Percentiles rank a stretch among this genome's conserved stretches.
Evolutionary conservation across 2,888 invertebrate genomes (phyloP).

Genomic region (Scrobipalpa atriplicella): DNA sequence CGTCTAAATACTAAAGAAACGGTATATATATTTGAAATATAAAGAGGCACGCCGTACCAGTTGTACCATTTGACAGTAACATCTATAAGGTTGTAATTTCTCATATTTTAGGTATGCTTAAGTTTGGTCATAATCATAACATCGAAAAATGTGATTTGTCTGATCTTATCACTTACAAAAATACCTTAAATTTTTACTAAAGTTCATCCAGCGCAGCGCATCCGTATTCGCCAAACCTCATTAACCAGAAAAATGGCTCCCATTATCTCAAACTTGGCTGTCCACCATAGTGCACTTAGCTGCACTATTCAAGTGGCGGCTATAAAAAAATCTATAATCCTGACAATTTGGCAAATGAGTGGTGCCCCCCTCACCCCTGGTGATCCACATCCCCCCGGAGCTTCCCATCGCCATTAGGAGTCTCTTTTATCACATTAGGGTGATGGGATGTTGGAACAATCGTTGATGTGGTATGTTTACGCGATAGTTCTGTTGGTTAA

Average conservation of each 20-base stretch:
- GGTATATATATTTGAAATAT: too few relatives aligned
- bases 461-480: conserved; percentile 28
- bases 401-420: conserved; percentile 50
- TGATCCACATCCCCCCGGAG: conserved; percentile 20
- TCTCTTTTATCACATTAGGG: conserved; percentile 65
- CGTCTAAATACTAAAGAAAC: too few relatives aligned
- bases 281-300: conserved; percentile 15
- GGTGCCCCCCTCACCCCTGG: conserved; percentile 32
- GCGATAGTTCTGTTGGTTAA: too few relatives aligned
- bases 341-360: conserved; percentile 66
- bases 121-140: too few relatives aligned
- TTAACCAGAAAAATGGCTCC: neutral
- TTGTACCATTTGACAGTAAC: too few relatives aligned
- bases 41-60: too few relatives aligned
- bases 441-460: conserved; percentile 43
- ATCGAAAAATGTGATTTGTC: too few relatives aligned
- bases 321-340: conserved; percentile 58
- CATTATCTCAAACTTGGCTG: conserved; percentile 2
- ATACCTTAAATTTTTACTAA: neutral
- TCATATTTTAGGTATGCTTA: too few relatives aligned
- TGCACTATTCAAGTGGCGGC: conserved; percentile 26
- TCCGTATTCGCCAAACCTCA: neutral
- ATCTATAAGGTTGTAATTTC: too few relatives aligned
- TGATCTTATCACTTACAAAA: neutral
- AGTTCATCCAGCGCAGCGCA: neutral